phyloP scores from a whole-genome alignment of 2,113 vertebrate species.

The Callipepla californica region DNA sequence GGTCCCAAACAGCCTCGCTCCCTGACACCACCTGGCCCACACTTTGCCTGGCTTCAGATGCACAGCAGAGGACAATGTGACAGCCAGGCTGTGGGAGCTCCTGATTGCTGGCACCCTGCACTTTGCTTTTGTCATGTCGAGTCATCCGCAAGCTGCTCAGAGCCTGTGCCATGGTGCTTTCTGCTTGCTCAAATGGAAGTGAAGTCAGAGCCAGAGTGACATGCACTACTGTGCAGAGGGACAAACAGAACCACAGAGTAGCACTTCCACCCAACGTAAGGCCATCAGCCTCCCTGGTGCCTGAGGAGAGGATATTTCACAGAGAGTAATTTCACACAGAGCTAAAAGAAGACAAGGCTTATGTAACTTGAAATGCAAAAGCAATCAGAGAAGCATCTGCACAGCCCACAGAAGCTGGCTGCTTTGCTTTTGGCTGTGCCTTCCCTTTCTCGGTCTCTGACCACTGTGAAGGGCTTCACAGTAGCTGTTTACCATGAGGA shows the following conservation, averaged over 20 bases:
- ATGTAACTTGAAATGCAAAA: not conserved
- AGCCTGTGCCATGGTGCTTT: constrained; percentile 8
- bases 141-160: constrained; percentile 35
- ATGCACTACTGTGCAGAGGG: not conserved
- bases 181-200: constrained; percentile 47
- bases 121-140: constrained; percentile 51
- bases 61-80: not conserved
- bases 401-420: not conserved
- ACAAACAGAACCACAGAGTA: not conserved
- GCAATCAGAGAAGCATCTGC: not conserved
- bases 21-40: not conserved
- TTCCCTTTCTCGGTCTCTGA: not conserved
- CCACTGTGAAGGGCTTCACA: not conserved
- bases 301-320: not conserved
- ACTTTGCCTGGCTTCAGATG: not conserved
- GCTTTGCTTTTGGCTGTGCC: not conserved
- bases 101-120: not conserved
- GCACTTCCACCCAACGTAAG: not conserved
- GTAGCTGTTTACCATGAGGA: not conserved
- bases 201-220: constrained; percentile 27
- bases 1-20: not conserved
- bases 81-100: not conserved
- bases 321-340: not conserved
- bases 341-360: not conserved
- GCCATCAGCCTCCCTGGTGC: not conserved